These are phyloP conservation scores for Gryon sp. DNA, from an alignment of 1,140 invertebrate genomes.

Conservation along the genomic window DNA sequence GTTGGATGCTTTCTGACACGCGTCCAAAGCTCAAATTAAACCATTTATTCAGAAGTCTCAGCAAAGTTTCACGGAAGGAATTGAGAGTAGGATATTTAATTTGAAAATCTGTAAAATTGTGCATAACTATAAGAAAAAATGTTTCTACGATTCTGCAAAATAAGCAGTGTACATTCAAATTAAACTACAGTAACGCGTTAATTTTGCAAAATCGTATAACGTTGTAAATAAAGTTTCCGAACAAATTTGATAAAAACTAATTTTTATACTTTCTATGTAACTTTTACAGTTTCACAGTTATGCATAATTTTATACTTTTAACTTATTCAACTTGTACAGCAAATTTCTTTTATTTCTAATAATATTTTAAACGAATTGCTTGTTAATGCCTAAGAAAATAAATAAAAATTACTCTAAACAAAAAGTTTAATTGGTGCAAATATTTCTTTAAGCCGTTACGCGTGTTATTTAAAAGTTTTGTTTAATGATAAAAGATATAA, in stretches of 20 bases:
- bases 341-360: too few species aligned
- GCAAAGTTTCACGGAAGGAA: conserved; percentile 27
- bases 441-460: too few species aligned
- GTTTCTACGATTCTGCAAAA: conserved; percentile 43
- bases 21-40: conserved; percentile 52
- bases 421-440: too few species aligned
- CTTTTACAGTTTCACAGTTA: conserved; percentile 13
- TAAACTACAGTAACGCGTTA: too few species aligned
- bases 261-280: conserved; percentile 45
- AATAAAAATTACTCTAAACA: too few species aligned
- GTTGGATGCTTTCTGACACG: conserved; percentile 48
- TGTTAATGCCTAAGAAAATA: too few species aligned
- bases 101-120: conserved; percentile 14
- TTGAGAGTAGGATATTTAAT: conserved; percentile 21
- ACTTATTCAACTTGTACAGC: too few species aligned
- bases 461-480: too few species aligned
- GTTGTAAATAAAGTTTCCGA: conserved; percentile 38
- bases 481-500: too few species aligned
- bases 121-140: conserved; percentile 10
- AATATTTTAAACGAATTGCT: too few species aligned
- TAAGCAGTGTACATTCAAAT: too few species aligned
- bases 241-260: conserved; percentile 34
- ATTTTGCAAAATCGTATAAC: conserved; percentile 38
- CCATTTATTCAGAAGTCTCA: conserved; percentile 19
- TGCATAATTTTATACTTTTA: conserved; percentile 31